phyloP scores from a whole-genome alignment of 2,888 invertebrate species.

The Hypomecis punctinalis region DNA sequence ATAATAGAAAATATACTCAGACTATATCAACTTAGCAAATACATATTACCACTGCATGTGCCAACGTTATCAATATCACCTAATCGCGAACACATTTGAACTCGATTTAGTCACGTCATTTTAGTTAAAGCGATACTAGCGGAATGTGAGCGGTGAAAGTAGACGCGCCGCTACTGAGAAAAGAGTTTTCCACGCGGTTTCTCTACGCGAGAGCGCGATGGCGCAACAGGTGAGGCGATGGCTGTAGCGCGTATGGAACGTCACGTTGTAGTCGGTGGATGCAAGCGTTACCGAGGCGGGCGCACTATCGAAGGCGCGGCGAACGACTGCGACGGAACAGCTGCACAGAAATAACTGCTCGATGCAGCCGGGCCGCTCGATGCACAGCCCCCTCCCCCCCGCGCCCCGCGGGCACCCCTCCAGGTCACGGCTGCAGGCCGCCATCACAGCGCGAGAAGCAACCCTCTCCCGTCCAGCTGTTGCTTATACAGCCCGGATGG shows the following conservation, averaged over 20 bases:
- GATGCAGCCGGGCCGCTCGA: constrained; percentile 79
- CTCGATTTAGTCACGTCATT: constrained; percentile 60
- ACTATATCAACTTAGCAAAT: constrained; percentile 38
- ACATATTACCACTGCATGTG: constrained; percentile 53
- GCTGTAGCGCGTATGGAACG: constrained; percentile 37
- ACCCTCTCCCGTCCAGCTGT: constrained; percentile 78
- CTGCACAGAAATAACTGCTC: constrained; percentile 84
- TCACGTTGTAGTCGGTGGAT: constrained; percentile 39
- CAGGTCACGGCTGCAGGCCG: constrained; percentile 80
- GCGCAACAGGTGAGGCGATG: constrained; percentile 68
- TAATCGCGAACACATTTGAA: constrained; percentile 57
- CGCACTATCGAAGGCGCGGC: constrained; percentile 74
- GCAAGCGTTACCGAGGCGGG: constrained; percentile 62
- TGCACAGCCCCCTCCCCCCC: constrained; percentile 65
- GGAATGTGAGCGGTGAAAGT: constrained; percentile 83
- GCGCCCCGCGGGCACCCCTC: constrained; percentile 49
- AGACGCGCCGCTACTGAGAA: constrained; percentile 78
- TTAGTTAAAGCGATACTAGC: constrained; percentile 54
- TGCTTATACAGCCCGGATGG: constrained; percentile 64
- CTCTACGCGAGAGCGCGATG: constrained; percentile 73
- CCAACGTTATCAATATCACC: constrained; percentile 52
- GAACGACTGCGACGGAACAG: constrained; percentile 71
- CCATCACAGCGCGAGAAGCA: constrained; percentile 59
- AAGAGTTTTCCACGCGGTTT: constrained; percentile 82
- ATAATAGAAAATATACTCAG: constrained; percentile 37